Evolutionary conservation across 2,888 invertebrate species (phyloP).

Genomic region (Hanleya hanleyi): DNA sequence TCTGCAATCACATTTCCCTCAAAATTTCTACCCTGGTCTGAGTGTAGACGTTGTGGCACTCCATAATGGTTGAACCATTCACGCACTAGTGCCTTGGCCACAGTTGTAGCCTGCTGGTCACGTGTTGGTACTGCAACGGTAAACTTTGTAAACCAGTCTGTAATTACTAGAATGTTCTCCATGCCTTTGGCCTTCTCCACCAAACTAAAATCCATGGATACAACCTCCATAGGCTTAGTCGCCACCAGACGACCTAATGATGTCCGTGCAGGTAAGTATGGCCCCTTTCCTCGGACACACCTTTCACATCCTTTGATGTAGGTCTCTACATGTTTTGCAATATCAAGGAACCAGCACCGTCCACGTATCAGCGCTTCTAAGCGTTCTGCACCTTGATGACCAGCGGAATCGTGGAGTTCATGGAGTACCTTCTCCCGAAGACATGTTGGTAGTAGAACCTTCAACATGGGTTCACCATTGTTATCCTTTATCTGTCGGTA

Average conservation of each 20-base stretch:
- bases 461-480: background rate
- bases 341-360: background rate
- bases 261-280: background rate
- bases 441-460: background rate
- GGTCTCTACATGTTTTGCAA: background rate
- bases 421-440: too few species aligned
- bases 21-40: background rate
- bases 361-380: background rate
- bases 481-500: background rate
- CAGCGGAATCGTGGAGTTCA: background rate
- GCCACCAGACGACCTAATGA: background rate
- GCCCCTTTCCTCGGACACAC: background rate
- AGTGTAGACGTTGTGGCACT: background rate
- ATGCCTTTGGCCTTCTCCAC: background rate
- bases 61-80: background rate
- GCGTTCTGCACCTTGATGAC: background rate
- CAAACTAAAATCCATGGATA: background rate
- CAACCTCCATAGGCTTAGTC: background rate
- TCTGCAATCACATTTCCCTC: background rate
- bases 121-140: background rate
- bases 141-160: background rate
- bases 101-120: background rate
- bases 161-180: background rate
- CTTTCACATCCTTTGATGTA: background rate
- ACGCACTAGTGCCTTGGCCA: background rate